Evolutionary conservation across 2,888 invertebrate species (phyloP).

Genomic region (Cetonia aurata): DNA sequence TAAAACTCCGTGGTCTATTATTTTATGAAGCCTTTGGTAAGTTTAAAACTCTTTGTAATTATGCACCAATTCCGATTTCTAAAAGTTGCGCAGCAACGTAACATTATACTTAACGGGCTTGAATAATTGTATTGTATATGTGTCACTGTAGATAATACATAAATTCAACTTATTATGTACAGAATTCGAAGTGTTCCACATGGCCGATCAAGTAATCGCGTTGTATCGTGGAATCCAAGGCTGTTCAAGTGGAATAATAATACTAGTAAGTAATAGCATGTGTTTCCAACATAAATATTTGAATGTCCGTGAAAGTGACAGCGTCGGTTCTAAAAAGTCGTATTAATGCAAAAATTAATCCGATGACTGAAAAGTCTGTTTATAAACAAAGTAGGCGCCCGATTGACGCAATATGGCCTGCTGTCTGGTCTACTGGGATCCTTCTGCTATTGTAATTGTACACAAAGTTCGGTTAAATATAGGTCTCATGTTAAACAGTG

Average conservation of each 20-base stretch:
- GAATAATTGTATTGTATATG: neutral
- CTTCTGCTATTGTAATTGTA: constrained; percentile 27
- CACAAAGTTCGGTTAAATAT: neutral
- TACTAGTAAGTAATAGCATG: neutral
- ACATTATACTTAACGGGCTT: no score
- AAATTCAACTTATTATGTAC: neutral
- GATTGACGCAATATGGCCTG: constrained; percentile 25
- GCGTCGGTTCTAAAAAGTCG: constrained; percentile 3
- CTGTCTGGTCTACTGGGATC: neutral
- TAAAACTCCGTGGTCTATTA: no score
- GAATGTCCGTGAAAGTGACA: constrained; percentile 3
- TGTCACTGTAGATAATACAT: constrained; percentile 17
- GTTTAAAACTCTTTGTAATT: no score
- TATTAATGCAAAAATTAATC: constrained; percentile 17
- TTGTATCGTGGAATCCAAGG: constrained; percentile 27
- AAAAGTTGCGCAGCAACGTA: no score
- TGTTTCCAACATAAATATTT: constrained; percentile 2
- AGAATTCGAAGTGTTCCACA: constrained; percentile 25
- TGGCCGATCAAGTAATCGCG: constrained; percentile 20
- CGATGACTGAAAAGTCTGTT: constrained; percentile 9
- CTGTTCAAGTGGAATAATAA: constrained; percentile 33
- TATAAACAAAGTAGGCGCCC: constrained; percentile 35
- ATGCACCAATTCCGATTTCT: no score
- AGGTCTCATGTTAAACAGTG: no score
- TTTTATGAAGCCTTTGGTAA: no score